Base-by-base conservation (phyloP, 2,888 invertebrate genomes). In the Entomobrya multifasciata region DNA sequence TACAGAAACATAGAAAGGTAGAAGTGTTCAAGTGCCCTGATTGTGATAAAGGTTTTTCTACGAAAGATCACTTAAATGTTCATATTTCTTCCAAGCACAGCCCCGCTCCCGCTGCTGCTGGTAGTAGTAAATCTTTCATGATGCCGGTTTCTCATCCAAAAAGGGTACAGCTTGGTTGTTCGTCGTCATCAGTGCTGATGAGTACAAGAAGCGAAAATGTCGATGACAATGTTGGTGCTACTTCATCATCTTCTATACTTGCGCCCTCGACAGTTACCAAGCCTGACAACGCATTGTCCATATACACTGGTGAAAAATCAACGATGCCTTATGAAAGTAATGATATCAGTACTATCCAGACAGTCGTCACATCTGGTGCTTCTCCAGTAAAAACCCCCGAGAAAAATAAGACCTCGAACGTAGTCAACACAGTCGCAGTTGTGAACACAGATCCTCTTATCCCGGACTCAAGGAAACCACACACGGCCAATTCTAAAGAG, bases 21-120 rank as follows among this genome's bases (percentile, higher is more conserved):
- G 87, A 83, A 0, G 27, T 72, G 1, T 86, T 88, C 57, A 80
- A 81, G 49, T 89, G 88, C 52, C 44, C 79, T 1, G 86, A 88
- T 62, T 88, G 88, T 82, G 87, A 87, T 15, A 88, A 86, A 52
- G 62, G 87, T 4, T 90, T 83, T 62, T 55, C 87, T 10, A 76
- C 87, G 20, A 89, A 89, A 76, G 87, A 81, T 72, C 84, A 88
- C 27, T 76, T 87, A 8, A 78, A 89, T 79, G 47, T 81, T 15
- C 89, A 89, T 49, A 65, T 83, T 17, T 55, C 77, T 3, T 82
- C 87, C 1, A 86, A 87, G 25, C 88, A 87, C 27, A 87, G 86
- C 44, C 78, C n/a, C n/a, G n/a, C n/a, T n/a, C n/a, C n/a, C n/a
- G n/a, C n/a, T n/a, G n/a, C n/a, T n/a, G n/a, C n/a, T n/a, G n/a